Base-by-base conservation (phyloP, 2,113 vertebrate genomes). In the Cisticola juncidis region DNA sequence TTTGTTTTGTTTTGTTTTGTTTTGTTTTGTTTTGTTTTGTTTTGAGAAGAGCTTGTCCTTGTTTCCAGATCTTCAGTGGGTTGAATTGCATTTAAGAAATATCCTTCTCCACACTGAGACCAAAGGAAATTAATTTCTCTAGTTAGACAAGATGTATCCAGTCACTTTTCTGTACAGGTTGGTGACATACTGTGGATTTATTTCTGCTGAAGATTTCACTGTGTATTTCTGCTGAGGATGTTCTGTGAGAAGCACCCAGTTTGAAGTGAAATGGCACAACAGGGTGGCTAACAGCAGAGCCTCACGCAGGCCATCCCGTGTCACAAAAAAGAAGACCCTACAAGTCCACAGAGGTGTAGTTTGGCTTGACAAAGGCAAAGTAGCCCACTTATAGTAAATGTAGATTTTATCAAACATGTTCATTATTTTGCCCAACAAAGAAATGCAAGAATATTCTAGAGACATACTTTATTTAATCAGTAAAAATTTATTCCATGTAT, bases 221-320 rank as follows among this genome's bases (percentile, higher is more conserved):
- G 11, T 33, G 11, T 26, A 38, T 35, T 69, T 92, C 23, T 50
- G n/a, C 22, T 45, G 35, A 69, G 29, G 38, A 11, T 25, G 8
- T 13, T 50, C 29, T 64, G 4, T 69, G 22, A 73, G 44, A 81
- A 73, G 50, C 2, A 4, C 3, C 6, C 8, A 54, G 1, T 60
- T 50, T 61, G 19, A 64, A 45, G 7, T 42, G 28, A 81, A 66
- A 25, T 22, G 20, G 6, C 9, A 35, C 19, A 77, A 68, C 1
- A 42, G 18, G 14, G 7, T 64, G 33, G 28, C 14, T 51, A 42
- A 38, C 22, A 57, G 26, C 11, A 88, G 33, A 86, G 7, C 6
- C 48, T 58, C 29, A 36, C 1, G 4, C 8, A 50, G 12, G 4
- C 4, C 7, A 1, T 50, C 9, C 17, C 2, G 8, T 14, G 6